Base-by-base conservation (phyloP, 1,140 invertebrate genomes). In the Linepithema humile region DNA sequence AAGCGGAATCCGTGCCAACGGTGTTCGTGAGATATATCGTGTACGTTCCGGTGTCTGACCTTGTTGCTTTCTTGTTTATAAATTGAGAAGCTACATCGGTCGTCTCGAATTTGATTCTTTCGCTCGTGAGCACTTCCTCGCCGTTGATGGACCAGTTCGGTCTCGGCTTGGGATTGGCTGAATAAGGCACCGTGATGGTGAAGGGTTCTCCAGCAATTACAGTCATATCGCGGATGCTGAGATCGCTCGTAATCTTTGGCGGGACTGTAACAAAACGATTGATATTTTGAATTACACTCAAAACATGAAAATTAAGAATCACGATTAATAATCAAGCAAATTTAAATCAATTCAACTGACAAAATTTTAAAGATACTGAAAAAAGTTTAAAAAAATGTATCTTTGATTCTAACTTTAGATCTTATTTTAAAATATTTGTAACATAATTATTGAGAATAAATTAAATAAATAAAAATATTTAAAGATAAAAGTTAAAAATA, bases 141-240 rank as follows among this genome's bases (percentile, higher is more conserved):
- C 97, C 97, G 92, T 99, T 98, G 48, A 98, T 96, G 35, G 96
- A 96, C 98, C 98, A 99, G 43, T 95, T 95, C 57, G 97, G 97
- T 94, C 96, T 97, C 3, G 99, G 99, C 88, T 96, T 96, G 3
- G 99, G 99, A 92, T 97, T 97, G 26, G 98, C 99, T 89, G 95
- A 96, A 92, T 97, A 99, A 23, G 99, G 99, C 35, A 99, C 98
- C 15, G 97, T 98, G 82, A 99, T 98, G 83, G 97, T 98, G 92
- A 99, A 98, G 91, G 98, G 97, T 95, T 99, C 98, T 57, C 98
- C 98, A 83, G 98, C 98, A 91, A 98, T 98, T 2, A 99, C 98
- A 35, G 97, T 98, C 96, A 99, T 98, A 91, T 99, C 98, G 26
- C 98, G 95, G 62, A 98, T 98, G 88, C 98, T 98, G 67, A 99